These are phyloP conservation scores for Hybognathus amarus DNA, from an alignment of 2,797 vertebrate species.

Conservation along the genomic window DNA sequence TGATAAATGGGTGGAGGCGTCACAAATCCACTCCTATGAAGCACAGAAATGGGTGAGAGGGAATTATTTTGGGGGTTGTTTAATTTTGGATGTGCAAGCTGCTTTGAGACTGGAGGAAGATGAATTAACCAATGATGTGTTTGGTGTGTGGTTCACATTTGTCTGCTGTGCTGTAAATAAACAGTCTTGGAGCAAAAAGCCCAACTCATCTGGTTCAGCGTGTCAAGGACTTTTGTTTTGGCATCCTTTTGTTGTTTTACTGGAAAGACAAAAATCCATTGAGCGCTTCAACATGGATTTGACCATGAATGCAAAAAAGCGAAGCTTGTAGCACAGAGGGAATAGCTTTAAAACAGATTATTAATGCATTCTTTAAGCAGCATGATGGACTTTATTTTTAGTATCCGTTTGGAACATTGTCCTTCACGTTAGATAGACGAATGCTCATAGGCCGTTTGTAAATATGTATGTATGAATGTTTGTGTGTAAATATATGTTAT, in stretches of 20 bases:
- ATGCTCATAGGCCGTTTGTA: constrained; percentile 62
- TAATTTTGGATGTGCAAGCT: constrained; percentile 12
- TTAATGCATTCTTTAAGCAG: neutral
- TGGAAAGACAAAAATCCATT: neutral
- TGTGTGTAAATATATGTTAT: constrained; percentile 81
- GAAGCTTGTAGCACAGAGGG: constrained; percentile 59
- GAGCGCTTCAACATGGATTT: neutral
- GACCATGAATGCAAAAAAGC: constrained; percentile 43
- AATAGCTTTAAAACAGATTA: constrained; percentile 35
- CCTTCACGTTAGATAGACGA: constrained; percentile 38
- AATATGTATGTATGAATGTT: constrained; percentile 82
- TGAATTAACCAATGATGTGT: constrained; percentile 51
- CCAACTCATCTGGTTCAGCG: constrained; percentile 41
- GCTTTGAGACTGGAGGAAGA: constrained; percentile 37
- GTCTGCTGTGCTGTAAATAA: constrained; percentile 64
- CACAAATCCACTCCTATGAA: constrained; percentile 33
- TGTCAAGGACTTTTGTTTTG: constrained; percentile 46
- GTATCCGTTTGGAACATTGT: constrained; percentile 27
- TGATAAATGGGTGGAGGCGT: constrained; percentile 26
- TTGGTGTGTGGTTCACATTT: constrained; percentile 48
- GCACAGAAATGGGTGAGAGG: constrained; percentile 47
- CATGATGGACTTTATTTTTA: constrained; percentile 8
- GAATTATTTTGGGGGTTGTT: constrained; percentile 20
- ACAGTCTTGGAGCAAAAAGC: constrained; percentile 43
- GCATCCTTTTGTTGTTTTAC: constrained; percentile 4